phyloP scores from a whole-genome alignment of 2,113 vertebrate genomes.

The Garra rufa region DNA sequence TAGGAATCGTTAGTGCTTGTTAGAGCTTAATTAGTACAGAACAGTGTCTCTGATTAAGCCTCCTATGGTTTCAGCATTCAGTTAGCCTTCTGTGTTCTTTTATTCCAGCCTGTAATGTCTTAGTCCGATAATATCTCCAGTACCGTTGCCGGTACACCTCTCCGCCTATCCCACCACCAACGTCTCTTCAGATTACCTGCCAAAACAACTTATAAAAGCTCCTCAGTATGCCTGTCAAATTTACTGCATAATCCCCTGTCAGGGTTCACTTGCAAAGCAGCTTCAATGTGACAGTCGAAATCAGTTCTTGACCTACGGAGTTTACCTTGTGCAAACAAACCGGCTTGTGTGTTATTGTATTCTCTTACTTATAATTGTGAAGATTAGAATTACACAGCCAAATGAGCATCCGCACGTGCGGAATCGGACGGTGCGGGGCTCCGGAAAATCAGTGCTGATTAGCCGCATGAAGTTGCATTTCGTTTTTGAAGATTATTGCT shows the following conservation, averaged over 20 bases:
- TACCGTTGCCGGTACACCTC: conserved; percentile 29
- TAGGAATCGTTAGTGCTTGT: conserved; percentile 41
- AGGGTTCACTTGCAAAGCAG: conserved; percentile 32
- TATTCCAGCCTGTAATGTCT: not conserved
- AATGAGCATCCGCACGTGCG: conserved; percentile 6
- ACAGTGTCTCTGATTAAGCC: conserved; percentile 58
- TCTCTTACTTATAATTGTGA: conserved; percentile 35
- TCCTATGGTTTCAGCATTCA: conserved; percentile 34
- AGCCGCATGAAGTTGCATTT: conserved; percentile 67
- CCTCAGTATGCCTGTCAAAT: conserved; percentile 56
- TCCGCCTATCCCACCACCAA: conserved; percentile 25
- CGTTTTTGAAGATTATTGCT: conserved; percentile 72
- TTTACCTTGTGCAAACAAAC: conserved; percentile 37
- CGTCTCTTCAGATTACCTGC: conserved; percentile 45
- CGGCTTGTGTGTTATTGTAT: conserved; percentile 39
- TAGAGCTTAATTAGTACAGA: conserved; percentile 62
- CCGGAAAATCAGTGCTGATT: conserved; percentile 68
- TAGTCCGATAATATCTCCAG: not conserved
- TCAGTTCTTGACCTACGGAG: conserved; percentile 43
- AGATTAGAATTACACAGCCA: conserved; percentile 35
- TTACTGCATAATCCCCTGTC: conserved; percentile 48
- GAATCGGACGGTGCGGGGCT: conserved; percentile 16
- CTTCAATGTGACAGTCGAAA: conserved; percentile 56
- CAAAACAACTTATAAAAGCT: conserved; percentile 45
- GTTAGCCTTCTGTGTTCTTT: conserved; percentile 7